These are phyloP conservation scores for Pinna nobilis DNA, from an alignment of 1,140 invertebrate species.

Conservation along the genomic window DNA sequence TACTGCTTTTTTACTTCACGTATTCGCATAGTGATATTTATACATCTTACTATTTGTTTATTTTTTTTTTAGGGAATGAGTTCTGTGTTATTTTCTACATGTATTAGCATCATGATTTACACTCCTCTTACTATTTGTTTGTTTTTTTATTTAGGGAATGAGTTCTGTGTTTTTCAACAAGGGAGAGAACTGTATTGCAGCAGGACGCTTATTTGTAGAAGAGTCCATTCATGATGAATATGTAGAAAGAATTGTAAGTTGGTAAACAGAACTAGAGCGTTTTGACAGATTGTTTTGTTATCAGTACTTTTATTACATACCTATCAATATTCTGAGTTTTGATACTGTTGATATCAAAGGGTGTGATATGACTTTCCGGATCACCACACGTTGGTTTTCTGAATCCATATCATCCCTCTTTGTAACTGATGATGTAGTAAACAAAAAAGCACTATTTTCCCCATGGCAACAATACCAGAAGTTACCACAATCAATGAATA, in stretches of 20 bases:
- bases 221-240: slow-evolving; percentile 93
- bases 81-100: too few species aligned
- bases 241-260: slow-evolving; percentile 82
- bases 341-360: not conserved
- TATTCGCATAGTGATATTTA: too few species aligned
- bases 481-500: too few species aligned
- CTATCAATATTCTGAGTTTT: too few species aligned
- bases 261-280: not conserved
- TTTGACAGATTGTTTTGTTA: not conserved
- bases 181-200: slow-evolving; percentile 98
- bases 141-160: slow-evolving; percentile 82
- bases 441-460: too few species aligned
- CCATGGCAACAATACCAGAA: too few species aligned
- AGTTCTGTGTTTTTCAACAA: slow-evolving; percentile 98
- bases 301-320: not conserved
- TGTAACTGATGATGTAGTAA: too few species aligned
- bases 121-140: not conserved
- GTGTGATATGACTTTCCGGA: not conserved
- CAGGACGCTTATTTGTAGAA: slow-evolving; percentile 95
- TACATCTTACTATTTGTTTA: not conserved
- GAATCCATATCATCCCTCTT: too few species aligned
- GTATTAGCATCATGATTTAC: too few species aligned
- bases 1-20: too few species aligned
- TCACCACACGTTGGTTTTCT: too few species aligned
- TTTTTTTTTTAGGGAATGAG: not conserved